Evolutionary conservation across 1,140 invertebrate species (phyloP).

Genomic region (Campoletis sonorensis): DNA sequence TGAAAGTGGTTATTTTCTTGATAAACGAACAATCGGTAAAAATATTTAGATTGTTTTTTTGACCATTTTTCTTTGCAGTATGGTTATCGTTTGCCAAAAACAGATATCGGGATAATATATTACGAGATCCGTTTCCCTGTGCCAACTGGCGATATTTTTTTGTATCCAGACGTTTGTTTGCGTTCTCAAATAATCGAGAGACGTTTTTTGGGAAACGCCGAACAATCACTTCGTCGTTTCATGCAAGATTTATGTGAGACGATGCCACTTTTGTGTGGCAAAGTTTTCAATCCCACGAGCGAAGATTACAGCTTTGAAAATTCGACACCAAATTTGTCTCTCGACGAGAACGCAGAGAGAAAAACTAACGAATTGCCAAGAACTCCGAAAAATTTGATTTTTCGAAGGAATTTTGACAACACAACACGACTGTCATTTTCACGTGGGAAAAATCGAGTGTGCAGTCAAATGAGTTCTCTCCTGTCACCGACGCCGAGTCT

Average conservation of each 20-base stretch:
- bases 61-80: constrained; percentile 61
- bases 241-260: constrained; percentile 51
- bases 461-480: background rate
- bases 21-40: too few species aligned
- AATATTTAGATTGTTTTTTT: background rate
- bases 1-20: too few species aligned
- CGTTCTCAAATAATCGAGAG: constrained; percentile 48
- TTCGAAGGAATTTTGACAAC: constrained; percentile 1
- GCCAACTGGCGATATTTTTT: constrained; percentile 49
- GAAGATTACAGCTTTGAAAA: background rate
- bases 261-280: constrained; percentile 54
- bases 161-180: constrained; percentile 63
- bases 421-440: background rate
- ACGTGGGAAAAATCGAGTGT: background rate
- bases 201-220: constrained; percentile 47
- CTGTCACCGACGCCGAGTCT: constrained; percentile 41
- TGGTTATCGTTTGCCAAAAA: constrained; percentile 68
- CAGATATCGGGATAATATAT: constrained; percentile 59
- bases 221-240: constrained; percentile 52
- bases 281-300: constrained; percentile 50
- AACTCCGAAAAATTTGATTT: background rate
- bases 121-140: constrained; percentile 61
- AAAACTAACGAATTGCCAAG: background rate
- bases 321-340: too few species aligned
- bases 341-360: background rate